These are phyloP conservation scores for Drosophila jambulina DNA, from an alignment of 1,140 invertebrate genomes.

Conservation along the genomic window DNA sequence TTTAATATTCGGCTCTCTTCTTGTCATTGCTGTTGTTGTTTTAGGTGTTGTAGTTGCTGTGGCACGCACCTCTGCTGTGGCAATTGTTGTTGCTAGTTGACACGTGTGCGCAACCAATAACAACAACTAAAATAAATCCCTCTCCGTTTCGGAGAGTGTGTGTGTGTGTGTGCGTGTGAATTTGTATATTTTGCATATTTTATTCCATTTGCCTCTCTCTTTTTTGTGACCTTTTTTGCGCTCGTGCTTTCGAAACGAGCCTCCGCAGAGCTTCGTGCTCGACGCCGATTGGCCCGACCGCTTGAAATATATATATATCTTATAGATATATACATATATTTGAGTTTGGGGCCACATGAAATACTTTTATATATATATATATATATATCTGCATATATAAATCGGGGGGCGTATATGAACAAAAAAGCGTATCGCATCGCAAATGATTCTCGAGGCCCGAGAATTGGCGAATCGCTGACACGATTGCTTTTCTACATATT, in stretches of 20 bases:
- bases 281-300: constrained; percentile 67
- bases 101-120: constrained; percentile 73
- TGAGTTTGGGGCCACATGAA: constrained; percentile 18
- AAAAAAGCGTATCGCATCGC: constrained; percentile 41
- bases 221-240: constrained; percentile 68
- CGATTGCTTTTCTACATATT: background rate
- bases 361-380: constrained; percentile 68
- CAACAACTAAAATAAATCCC: constrained; percentile 75
- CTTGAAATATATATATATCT: constrained; percentile 65
- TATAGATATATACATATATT: constrained; percentile 43
- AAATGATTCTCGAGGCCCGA: constrained; percentile 27
- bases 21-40: constrained; percentile 28
- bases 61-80: constrained; percentile 9
- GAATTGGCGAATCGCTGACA: constrained; percentile 27
- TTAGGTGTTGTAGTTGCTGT: constrained; percentile 20
- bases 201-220: constrained; percentile 73
- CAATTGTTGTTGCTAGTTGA: constrained; percentile 63
- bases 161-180: constrained; percentile 39
- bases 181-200: constrained; percentile 81
- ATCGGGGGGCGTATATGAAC: constrained; percentile 31
- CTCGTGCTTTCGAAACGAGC: constrained; percentile 54
- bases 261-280: constrained; percentile 68
- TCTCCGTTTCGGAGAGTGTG: background rate
- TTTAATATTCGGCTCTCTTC: constrained; percentile 65
- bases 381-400: constrained; percentile 56